Evolutionary conservation across 2,113 vertebrate genomes (phyloP).

Genomic region (Struthio camelus): DNA sequence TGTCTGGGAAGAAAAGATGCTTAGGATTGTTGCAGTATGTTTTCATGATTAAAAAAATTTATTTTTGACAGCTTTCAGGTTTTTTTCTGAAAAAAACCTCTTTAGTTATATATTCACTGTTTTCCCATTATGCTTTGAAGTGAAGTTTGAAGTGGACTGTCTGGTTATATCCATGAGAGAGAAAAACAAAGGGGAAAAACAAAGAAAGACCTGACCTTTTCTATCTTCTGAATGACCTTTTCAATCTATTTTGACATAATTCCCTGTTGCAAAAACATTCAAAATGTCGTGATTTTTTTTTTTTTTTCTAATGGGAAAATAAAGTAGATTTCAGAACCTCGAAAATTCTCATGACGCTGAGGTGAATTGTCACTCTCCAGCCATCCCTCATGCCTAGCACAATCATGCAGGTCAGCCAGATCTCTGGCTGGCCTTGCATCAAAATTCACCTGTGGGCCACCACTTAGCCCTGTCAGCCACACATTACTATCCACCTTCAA

Average conservation of each 20-base stretch:
- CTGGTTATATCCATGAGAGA: neutral
- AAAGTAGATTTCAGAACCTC: conserved; percentile 17
- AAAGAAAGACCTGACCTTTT: neutral
- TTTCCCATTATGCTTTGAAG: neutral
- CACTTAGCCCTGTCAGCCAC: neutral
- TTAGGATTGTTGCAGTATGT: neutral
- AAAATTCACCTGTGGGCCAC: neutral
- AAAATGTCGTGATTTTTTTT: neutral
- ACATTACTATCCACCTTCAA: neutral
- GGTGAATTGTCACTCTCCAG: neutral
- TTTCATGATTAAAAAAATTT: neutral
- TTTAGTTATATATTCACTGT: neutral
- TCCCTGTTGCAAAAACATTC: neutral
- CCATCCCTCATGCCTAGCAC: accelerated
- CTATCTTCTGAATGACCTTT: conserved; percentile 1
- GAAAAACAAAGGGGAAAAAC: neutral
- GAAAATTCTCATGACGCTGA: neutral
- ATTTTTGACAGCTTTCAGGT: neutral
- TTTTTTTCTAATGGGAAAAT: conserved; percentile 7
- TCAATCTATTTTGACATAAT: conserved; percentile 20
- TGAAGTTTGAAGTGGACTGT: neutral
- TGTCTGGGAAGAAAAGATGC: neutral
- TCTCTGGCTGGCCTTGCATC: neutral
- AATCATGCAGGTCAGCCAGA: neutral
- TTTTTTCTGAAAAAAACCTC: neutral